Percentiles rank a stretch among this genome's conserved stretches.
Conservation (phyloP, 2,888 invertebrate genomes). For the Alitta virens region DNA sequence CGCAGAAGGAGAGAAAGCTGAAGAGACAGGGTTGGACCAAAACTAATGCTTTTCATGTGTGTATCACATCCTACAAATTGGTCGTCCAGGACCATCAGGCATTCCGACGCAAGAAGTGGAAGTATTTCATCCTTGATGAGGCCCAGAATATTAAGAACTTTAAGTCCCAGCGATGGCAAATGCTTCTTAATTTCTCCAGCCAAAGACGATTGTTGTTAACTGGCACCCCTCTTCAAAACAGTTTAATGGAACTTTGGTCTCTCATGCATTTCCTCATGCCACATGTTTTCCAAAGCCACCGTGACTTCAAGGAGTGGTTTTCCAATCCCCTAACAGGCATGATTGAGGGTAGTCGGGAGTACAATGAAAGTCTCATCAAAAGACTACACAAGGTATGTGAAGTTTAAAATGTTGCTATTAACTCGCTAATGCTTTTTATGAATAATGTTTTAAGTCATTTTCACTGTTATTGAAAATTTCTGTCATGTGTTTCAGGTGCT, state of each 20-base stretch:
- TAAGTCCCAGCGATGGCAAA: slow-evolving; percentile 97
- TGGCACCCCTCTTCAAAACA: slow-evolving; percentile 97
- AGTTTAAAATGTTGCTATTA: background rate
- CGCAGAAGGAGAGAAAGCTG: slow-evolving; percentile 80
- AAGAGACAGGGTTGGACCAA: slow-evolving; percentile 85
- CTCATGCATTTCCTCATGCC: slow-evolving; percentile 99
- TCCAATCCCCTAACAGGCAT: slow-evolving; percentile 94
- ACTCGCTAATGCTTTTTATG: background rate
- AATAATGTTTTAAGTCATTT: background rate
- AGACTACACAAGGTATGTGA: slow-evolving; percentile 77
- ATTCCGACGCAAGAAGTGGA: slow-evolving; percentile 96
- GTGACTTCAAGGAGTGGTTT: slow-evolving; percentile 95
- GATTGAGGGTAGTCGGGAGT: slow-evolving; percentile 89
- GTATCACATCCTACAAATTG: slow-evolving; percentile 96
- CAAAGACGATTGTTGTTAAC: slow-evolving; percentile 78
- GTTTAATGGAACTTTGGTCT: slow-evolving; percentile 96
- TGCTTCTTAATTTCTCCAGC: slow-evolving; percentile 91
- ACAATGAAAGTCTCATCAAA: slow-evolving; percentile 84
- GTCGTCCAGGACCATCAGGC: slow-evolving; percentile 98
- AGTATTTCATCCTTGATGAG: slow-evolving; percentile 92
- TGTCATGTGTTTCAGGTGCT: slow-evolving; percentile 65
- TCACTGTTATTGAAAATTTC: background rate
- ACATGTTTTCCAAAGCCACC: slow-evolving; percentile 73
- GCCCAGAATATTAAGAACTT: slow-evolving; percentile 99
- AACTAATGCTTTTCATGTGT: slow-evolving; percentile 92